phyloP scores from a whole-genome alignment of 2,888 invertebrate species.

The Eudasyphora cyanicolor region DNA sequence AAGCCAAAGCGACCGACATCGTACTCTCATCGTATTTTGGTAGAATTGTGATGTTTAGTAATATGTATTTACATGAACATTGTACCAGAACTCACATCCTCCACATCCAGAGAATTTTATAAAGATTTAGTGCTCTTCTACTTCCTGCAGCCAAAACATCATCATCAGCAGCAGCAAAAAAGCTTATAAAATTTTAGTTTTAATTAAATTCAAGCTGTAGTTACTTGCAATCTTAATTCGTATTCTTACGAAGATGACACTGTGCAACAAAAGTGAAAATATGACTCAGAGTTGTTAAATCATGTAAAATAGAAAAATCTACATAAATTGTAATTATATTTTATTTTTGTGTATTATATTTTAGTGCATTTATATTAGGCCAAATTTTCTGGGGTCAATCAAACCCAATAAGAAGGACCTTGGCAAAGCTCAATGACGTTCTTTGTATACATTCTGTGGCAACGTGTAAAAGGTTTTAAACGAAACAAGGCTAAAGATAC shows the following conservation, averaged over 20 bases:
- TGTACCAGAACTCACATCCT: neutral
- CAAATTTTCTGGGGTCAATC: no score
- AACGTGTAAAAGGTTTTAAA: no score
- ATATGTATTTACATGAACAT: constrained; percentile 20
- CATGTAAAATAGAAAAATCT: no score
- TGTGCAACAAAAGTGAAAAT: neutral
- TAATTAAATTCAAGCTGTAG: constrained; percentile 63
- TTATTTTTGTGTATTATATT: no score
- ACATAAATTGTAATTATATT: neutral
- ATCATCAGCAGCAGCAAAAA: no score
- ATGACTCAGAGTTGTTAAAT: neutral
- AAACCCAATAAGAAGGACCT: no score
- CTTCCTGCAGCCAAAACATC: constrained; percentile 37
- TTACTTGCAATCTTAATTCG: constrained; percentile 59
- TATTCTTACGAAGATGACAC: constrained; percentile 19
- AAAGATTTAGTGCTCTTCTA: constrained; percentile 31
- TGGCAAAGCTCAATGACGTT: no score
- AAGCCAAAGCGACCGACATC: constrained; percentile 61
- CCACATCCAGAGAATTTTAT: neutral
- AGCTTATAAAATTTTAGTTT: constrained; percentile 64
- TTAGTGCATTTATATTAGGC: no score
- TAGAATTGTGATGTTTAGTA: constrained; percentile 1
- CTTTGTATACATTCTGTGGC: no score
- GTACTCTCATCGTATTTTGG: constrained; percentile 39
- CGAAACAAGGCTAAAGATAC: no score